phyloP scores from a whole-genome alignment of 2,797 vertebrate genomes.

The Pempheris klunzingeri region DNA sequence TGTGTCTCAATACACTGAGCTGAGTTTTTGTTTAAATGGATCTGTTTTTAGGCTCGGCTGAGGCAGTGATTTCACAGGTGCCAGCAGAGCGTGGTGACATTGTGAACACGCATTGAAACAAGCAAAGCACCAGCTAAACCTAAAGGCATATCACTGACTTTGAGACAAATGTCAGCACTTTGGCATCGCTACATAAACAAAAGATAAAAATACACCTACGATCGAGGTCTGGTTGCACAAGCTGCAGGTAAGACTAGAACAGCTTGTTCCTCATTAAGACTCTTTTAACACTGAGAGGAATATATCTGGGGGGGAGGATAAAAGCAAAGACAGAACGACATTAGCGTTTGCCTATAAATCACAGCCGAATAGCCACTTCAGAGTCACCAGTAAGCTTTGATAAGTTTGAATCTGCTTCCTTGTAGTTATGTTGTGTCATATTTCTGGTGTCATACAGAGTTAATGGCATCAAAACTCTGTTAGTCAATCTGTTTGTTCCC shows the following conservation, averaged over 20 bases:
- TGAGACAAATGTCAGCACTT: constrained; percentile 15
- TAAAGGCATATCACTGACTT: constrained; percentile 24
- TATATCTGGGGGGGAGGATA: neutral
- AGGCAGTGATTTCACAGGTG: constrained; percentile 36
- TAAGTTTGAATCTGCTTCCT: neutral
- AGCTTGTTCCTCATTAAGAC: constrained; percentile 40
- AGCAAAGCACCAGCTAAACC: neutral
- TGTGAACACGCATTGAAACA: constrained; percentile 33
- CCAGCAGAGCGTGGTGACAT: constrained; percentile 16
- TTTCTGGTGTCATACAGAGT: neutral
- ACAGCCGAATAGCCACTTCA: constrained; percentile 13
- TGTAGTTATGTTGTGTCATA: neutral
- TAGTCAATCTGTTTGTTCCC: neutral
- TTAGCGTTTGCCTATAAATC: constrained; percentile 45
- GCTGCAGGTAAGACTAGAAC: neutral
- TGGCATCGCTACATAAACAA: neutral
- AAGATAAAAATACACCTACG: neutral
- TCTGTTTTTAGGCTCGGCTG: constrained; percentile 27
- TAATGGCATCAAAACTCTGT: neutral
- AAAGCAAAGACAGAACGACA: constrained; percentile 32
- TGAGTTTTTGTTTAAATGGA: neutral
- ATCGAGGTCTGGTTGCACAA: neutral
- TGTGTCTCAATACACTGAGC: constrained; percentile 8
- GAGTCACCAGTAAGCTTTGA: neutral
- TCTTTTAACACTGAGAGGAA: constrained; percentile 9